Percentiles rank a stretch among this genome's conserved stretches.
These are phyloP conservation scores for Actenoides lindsayi DNA, from an alignment of 2,113 vertebrate species.

Conservation along the genomic window DNA sequence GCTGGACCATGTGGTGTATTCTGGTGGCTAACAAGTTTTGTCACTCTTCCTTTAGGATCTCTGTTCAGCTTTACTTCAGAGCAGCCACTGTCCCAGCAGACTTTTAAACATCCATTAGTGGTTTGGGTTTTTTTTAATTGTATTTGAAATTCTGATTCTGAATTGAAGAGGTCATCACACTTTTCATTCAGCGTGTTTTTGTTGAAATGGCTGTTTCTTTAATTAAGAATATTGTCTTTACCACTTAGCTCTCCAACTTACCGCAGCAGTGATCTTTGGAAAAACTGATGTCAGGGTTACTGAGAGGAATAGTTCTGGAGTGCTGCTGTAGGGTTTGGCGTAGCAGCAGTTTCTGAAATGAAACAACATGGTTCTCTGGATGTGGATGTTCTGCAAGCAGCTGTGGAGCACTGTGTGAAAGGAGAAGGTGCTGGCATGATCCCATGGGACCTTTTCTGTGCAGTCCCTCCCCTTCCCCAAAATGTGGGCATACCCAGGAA, in stretches of 20 bases:
- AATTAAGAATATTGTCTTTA: constrained; percentile 10
- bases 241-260: not conserved
- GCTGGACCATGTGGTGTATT: not conserved
- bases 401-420: not conserved
- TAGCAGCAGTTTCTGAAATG: not conserved
- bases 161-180: not conserved
- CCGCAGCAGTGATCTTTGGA: not conserved
- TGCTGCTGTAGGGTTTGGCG: not conserved
- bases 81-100: not conserved
- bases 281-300: constrained; percentile 27
- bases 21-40: fast-evolving
- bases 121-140: not conserved
- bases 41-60: not conserved
- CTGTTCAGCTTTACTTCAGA: not conserved
- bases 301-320: constrained; percentile 10
- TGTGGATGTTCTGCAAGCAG: not conserved
- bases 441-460: not conserved
- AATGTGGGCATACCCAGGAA: not conserved
- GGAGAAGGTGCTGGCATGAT: not conserved
- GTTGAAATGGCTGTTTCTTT: constrained; percentile 6
- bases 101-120: not conserved
- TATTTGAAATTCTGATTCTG: not conserved
- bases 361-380: not conserved
- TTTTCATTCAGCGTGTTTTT: not conserved
- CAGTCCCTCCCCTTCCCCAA: not conserved